Percentiles rank a stretch among this genome's conserved stretches.
Conservation (phyloP, 2,113 vertebrate genomes). For the Ochotona princeps region DNA sequence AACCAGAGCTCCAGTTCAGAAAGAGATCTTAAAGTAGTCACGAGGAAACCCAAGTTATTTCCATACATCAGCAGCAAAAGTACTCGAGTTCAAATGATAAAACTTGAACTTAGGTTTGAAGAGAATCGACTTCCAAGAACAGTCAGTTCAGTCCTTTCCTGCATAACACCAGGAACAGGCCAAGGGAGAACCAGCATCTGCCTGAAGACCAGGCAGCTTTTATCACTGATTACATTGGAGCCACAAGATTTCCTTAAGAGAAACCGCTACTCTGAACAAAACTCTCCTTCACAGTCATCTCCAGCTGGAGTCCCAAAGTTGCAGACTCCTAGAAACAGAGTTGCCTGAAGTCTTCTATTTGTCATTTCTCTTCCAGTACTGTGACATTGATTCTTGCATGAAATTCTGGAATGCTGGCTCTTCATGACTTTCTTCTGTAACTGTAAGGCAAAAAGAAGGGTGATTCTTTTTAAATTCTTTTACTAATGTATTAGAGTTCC, state of each 20-base stretch:
- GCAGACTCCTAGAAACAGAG: background rate
- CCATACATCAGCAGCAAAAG: constrained; percentile 11
- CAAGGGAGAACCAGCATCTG: background rate
- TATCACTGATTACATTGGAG: background rate
- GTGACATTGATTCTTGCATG: constrained; percentile 88
- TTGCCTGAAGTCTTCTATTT: constrained; percentile 60
- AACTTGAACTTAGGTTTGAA: background rate
- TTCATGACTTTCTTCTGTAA: constrained; percentile 93
- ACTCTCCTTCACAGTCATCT: background rate
- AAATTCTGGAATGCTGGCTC: constrained; percentile 92
- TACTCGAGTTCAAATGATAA: constrained; percentile 47
- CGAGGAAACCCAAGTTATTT: background rate
- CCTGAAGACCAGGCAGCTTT: background rate
- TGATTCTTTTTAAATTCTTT: background rate
- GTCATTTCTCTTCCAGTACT: constrained; percentile 87
- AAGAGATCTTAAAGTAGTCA: background rate
- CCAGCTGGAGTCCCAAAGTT: background rate
- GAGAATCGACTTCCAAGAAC: background rate
- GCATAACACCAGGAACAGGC: background rate
- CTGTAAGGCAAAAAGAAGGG: constrained; percentile 79
- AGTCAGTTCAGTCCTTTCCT: background rate
- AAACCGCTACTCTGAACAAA: constrained; percentile 43
- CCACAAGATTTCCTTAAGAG: constrained; percentile 33
- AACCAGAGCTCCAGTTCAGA: background rate
- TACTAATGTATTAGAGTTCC: background rate